Conservation (phyloP, 2,888 invertebrate species). For the Minunthozetes semirufus region DNA sequence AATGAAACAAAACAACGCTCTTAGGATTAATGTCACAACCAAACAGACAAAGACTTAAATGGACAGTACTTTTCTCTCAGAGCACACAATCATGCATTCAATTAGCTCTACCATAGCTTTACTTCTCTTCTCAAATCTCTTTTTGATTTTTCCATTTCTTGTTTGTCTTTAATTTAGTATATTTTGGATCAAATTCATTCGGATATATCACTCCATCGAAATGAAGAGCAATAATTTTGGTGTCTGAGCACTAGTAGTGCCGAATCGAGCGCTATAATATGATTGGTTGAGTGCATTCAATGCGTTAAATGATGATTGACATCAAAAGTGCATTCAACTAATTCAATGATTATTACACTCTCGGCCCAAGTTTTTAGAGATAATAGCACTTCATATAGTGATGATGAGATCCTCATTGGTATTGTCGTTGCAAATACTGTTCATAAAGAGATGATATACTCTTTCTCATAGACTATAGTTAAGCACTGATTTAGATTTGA, state of each 20-base stretch:
- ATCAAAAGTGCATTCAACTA: neutral
- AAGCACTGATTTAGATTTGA: too few species aligned
- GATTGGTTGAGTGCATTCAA: neutral
- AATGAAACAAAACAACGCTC: conserved; percentile 13
- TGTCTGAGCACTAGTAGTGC: neutral
- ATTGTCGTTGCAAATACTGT: neutral
- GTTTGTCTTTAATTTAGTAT: too few species aligned
- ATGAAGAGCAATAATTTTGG: neutral
- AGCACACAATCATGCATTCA: neutral
- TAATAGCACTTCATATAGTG: conserved; percentile 3
- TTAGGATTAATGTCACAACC: neutral
- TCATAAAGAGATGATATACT: too few species aligned
- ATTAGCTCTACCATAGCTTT: neutral
- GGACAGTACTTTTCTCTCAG: neutral
- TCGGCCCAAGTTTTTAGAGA: neutral
- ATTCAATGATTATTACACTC: conserved; percentile 12
- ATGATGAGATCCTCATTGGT: neutral
- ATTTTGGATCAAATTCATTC: too few species aligned
- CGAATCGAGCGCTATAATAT: neutral
- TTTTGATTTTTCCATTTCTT: neutral
- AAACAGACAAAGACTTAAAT: neutral
- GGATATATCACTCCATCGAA: neutral
- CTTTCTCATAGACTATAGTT: too few species aligned
- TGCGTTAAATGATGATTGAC: conserved; percentile 16
- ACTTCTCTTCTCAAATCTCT: neutral